Base-by-base conservation (phyloP, 2,797 vertebrate species). In the Rhadinocentrus ornatus region DNA sequence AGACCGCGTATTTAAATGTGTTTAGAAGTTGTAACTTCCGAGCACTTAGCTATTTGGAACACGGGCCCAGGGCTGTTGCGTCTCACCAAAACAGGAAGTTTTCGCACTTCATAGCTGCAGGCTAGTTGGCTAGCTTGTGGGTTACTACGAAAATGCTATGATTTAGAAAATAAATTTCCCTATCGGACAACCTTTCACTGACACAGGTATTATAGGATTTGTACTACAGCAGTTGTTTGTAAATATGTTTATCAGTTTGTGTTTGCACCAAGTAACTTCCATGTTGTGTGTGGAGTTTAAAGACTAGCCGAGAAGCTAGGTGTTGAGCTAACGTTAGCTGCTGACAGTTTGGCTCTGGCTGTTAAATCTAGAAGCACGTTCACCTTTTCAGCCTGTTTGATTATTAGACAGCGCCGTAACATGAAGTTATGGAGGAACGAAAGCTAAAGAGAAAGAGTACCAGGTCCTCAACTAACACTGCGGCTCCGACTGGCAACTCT, bases 361-460 rank as follows among this genome's bases (percentile, higher is more conserved):
- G 4, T 4, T 6, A 54, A 34, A 2, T 0, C 13, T 8, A 12
- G 11, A 22, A 2, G 16, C 2, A 16, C 39, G 9, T 13, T 16
- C 22, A 3, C n/a, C 6, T 16, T 22, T 29, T 20, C n/a, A 22
- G n/a, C 15, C 13, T 4, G 32, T 1, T n/a, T 58, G 57, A 35
- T 52, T 0, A n/a, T 20, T 46, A 1, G 29, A 10, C 18, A 26
- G 5, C 29, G 48, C 29, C 78, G 29, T 88, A 85, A 81, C 76
- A 91, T 91, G 92, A 84, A 60, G 78, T 34, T 54, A 99, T 99
- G 98, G 98, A 99, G 85, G 97, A 98, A 73, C 94, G 94, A 57
- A 98, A 95, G 81, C 91, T 94, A 66, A 99, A 98, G 89, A 94
- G 97, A 87, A 96, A 95, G 87, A 97, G 94, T 76, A 95, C 96